Base-by-base conservation (phyloP, 2,888 invertebrate genomes). In the Himalopsyche tibetana region DNA sequence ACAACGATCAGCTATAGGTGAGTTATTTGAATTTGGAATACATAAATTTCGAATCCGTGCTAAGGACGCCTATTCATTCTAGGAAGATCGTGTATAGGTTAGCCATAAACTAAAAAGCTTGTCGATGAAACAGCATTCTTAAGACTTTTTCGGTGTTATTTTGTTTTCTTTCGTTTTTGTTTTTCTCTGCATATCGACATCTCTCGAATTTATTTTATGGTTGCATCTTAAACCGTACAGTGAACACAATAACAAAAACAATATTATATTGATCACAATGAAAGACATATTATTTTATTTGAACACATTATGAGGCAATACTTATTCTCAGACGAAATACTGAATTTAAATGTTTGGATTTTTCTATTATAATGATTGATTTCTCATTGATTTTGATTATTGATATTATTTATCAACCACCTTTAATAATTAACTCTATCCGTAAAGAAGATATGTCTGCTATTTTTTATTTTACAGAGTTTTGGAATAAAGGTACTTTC, bases 41-140 rank as follows among this genome's bases (percentile, higher is more conserved):
- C 74, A 74, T 74, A 74, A 74, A 74, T 74, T 74, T 74, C 12
- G 36, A 74, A 36, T 74, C 74, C 74, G 74, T 74, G 36, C 74
- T 74, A 74, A 74, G 74, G 74, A 74, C 74, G 74, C 74, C 74
- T 74, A 74, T 74, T 74, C 74, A 74, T 74, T 74, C 74, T 74
- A 74, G 38, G 74, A 74, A 74, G 74, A 74, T 74, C 74, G 74
- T 74, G 74, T 74, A 36, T 74, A 74, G 74, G 36, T 74, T 74
- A 74, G 36, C 74, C 74, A 38, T 74, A 74, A 74, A 74, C 74
- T 74, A 74, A 74, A 74, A 74, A 74, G 74, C 74, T 74, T 74
- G 74, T 74, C 74, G 74, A 74, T 74, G 19, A 38, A 74, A 74
- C 74, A 74, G 74, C 74, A 74, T 74, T 74, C 74, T 74, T 36